Evolutionary conservation across 2,797 vertebrate species (phyloP).

Genomic region (Staurois parvus): DNA sequence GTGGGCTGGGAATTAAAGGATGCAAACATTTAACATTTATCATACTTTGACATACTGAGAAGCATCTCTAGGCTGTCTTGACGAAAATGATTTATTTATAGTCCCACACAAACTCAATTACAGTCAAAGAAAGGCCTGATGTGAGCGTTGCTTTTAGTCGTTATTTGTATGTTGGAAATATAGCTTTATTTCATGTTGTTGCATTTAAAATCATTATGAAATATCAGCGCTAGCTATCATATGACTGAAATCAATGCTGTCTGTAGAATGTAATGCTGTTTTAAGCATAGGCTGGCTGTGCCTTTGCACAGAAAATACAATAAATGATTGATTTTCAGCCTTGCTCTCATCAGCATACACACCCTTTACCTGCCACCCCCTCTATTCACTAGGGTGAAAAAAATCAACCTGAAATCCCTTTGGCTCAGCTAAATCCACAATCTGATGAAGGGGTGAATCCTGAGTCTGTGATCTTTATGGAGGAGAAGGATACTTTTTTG

Average conservation of each 20-base stretch:
- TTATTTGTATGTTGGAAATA: conserved; percentile 30
- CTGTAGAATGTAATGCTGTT: no score
- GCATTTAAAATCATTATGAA: conserved; percentile 2
- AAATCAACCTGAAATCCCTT: no score
- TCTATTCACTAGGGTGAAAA: no score
- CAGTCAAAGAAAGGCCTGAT: conserved; percentile 51
- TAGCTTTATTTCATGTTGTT: conserved; percentile 11
- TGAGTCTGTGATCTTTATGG: no score
- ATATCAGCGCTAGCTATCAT: not conserved
- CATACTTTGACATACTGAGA: conserved; percentile 52
- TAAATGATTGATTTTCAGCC: no score
- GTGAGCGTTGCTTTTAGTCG: conserved; percentile 36
- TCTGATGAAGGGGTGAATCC: no score
- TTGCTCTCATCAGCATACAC: no score
- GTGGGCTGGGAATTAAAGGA: conserved; percentile 46
- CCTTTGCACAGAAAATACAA: no score
- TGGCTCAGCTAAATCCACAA: no score
- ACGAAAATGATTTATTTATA: conserved; percentile 56
- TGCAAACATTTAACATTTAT: conserved; percentile 54
- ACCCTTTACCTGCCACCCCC: no score
- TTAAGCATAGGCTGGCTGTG: no score
- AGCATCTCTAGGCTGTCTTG: conserved; percentile 48
- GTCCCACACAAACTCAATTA: conserved; percentile 49
- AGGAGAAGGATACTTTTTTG: no score
- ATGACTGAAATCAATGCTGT: not conserved